Base-by-base conservation (phyloP, 2,888 invertebrate genomes). In the Lypha dubia region DNA sequence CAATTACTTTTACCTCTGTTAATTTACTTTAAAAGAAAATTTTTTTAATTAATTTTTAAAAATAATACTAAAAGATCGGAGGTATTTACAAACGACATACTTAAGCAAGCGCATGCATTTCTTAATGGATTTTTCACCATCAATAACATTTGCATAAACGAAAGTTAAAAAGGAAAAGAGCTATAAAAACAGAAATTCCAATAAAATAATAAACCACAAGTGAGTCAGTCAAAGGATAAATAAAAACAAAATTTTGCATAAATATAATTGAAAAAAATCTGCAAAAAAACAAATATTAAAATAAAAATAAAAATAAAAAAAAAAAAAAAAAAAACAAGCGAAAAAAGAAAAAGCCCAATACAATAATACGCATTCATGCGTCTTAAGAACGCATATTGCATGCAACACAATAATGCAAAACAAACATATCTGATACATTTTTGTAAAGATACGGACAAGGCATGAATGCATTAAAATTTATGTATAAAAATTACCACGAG, bases 321-420 rank as follows among this genome's bases (percentile, higher is more conserved):
- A 56, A 60, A 65, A 77, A 32, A 35, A 63, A 70, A 63, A 63
- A 44, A 28, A 32, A 58, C 22, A 76, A 49, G 62, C n/a, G n/a
- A n/a, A n/a, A n/a, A n/a, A n/a, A n/a, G n/a, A 56, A 65, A 53
- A 28, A 28, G 17, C 6, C 20, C 17, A 71, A 76, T 46, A 41
- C 65, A 76, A 76, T 75, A 70, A 75, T 75, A 84, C 71, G 80
- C 80, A 80, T 68, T 76, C 84, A 80, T 77, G 76, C 84, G 76
- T 80, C 60, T 68, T 73, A 73, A 38, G 68, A 83, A 79, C 80
- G 76, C 80, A 76, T 73, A 80, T 76, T 76, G 73, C 84, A 84
- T 80, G 80, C 80, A 84, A 80, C 62, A 46, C n/a, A 53, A 44
- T 53, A 62, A 63, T 24, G 15, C n/a, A 44, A 70, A 44, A 8